These are phyloP conservation scores for Epinephelus fuscoguttatus DNA, from an alignment of 2,113 vertebrate species.

Conservation along the genomic window DNA sequence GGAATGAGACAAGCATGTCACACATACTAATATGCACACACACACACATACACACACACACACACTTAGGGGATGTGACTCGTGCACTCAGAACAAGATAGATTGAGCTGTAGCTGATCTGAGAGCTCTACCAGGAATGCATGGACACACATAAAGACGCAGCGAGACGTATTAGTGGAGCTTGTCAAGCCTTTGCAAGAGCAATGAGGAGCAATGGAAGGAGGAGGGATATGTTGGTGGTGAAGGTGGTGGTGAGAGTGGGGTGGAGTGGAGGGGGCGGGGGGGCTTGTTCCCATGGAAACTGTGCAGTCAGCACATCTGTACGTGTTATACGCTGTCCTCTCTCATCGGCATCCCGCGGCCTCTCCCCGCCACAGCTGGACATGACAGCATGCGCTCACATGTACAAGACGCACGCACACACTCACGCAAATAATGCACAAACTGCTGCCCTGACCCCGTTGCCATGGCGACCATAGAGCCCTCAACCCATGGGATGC, in stretches of 20 bases:
- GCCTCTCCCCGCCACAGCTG: constrained; percentile 68
- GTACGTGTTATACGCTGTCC: constrained; percentile 75
- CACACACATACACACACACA: constrained; percentile 9
- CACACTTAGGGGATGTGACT: constrained; percentile 18
- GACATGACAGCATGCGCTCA: constrained; percentile 55
- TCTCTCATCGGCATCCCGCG: constrained; percentile 68
- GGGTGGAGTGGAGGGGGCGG: not conserved
- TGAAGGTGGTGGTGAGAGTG: constrained; percentile 6
- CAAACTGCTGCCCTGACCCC: constrained; percentile 45
- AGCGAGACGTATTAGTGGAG: constrained; percentile 65
- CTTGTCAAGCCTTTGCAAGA: constrained; percentile 70
- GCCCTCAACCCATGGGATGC: constrained; percentile 44
- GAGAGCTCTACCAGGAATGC: constrained; percentile 45
- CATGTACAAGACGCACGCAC: constrained; percentile 2
- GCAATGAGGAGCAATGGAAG: constrained; percentile 60
- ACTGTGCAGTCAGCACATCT: constrained; percentile 88
- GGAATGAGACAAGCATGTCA: constrained; percentile 63
- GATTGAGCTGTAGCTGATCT: constrained; percentile 52
- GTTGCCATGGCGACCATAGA: constrained; percentile 56
- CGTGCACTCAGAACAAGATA: constrained; percentile 29
- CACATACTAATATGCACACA: constrained; percentile 13
- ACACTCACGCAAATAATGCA: not conserved
- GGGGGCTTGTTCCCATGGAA: constrained; percentile 85
- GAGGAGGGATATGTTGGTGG: constrained; percentile 57
- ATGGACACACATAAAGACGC: constrained; percentile 56